Evolutionary conservation across 2,888 invertebrate species (phyloP).

Genomic region (Aphodius sticticus): DNA sequence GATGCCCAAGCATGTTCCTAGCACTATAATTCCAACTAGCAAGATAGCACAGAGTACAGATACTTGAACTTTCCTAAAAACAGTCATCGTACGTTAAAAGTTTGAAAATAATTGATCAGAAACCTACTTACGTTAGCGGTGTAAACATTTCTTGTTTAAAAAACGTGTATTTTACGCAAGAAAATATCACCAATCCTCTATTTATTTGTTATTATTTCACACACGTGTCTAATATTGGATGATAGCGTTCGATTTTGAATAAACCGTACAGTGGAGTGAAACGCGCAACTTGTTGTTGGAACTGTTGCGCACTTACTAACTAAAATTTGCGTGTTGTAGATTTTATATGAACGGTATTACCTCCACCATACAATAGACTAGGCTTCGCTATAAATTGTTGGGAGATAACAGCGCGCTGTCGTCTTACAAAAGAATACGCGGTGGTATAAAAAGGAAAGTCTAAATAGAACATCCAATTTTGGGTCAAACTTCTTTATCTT

Average conservation of each 20-base stretch:
- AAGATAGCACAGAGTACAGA: constrained; percentile 35
- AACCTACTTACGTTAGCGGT: constrained; percentile 29
- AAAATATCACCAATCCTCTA: background rate
- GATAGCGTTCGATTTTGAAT: too few species aligned
- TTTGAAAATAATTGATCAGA: constrained; percentile 13
- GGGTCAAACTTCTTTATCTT: too few species aligned
- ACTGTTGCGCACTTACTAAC: background rate
- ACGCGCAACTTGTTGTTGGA: background rate
- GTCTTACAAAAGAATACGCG: too few species aligned
- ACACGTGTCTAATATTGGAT: background rate
- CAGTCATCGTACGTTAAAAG: background rate
- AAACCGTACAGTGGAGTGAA: background rate
- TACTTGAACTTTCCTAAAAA: constrained; percentile 36
- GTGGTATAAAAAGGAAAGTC: too few species aligned
- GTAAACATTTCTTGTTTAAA: constrained; percentile 26
- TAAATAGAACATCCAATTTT: too few species aligned
- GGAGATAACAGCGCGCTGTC: too few species aligned
- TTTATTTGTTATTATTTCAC: background rate
- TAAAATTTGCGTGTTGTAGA: background rate
- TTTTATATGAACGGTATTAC: too few species aligned
- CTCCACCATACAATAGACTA: too few species aligned
- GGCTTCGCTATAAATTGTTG: too few species aligned
- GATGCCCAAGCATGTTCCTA: constrained; percentile 35
- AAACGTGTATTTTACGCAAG: constrained; percentile 15
- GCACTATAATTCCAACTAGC: constrained; percentile 32